These are phyloP conservation scores for Calcarius ornatus DNA, from an alignment of 2,113 vertebrate species.

Conservation along the genomic window DNA sequence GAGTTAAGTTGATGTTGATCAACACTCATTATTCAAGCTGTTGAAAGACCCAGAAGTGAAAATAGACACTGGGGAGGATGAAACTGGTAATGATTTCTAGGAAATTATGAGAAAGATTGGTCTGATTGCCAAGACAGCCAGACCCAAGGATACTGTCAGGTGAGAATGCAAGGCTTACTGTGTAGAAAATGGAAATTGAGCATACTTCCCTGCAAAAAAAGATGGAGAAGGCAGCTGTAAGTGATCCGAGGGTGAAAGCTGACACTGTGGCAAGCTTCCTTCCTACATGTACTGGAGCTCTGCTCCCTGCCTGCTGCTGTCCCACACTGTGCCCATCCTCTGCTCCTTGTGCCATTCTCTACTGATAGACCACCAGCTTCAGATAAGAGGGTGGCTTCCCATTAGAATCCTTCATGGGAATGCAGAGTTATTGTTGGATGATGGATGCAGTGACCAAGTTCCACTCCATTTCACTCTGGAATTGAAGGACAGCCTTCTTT, in stretches of 20 bases:
- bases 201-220: background rate
- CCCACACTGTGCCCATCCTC: background rate
- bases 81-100: constrained; percentile 20
- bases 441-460: background rate
- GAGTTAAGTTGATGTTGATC: constrained; percentile 3
- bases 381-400: background rate
- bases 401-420: background rate
- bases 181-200: background rate
- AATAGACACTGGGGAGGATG: background rate
- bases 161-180: background rate
- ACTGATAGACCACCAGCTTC: background rate
- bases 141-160: background rate
- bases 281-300: background rate
- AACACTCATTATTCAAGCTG: background rate
- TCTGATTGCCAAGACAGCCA: background rate
- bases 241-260: background rate
- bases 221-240: background rate
- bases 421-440: background rate
- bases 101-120: constrained; percentile 15
- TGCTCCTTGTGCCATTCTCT: background rate
- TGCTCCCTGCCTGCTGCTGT: background rate
- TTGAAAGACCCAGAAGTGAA: constrained; percentile 38
- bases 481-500: background rate
- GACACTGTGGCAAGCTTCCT: background rate
- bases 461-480: background rate